Base-by-base conservation (phyloP, 1,140 invertebrate genomes). In the Venturia canescens region DNA sequence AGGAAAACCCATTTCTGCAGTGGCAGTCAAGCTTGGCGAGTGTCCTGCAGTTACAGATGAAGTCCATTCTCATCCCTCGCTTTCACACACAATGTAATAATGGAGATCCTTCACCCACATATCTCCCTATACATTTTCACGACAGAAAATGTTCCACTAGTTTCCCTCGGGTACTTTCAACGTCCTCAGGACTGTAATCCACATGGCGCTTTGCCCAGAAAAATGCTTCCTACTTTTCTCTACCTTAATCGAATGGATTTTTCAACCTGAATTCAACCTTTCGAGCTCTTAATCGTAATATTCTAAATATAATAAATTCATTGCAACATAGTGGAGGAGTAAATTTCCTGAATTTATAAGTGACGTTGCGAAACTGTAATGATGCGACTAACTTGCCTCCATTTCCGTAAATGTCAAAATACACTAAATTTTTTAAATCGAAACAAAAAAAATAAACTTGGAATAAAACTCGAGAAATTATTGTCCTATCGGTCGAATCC, bases 41-140 rank as follows among this genome's bases (percentile, higher is more conserved):
- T 44, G 38, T 48, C 11, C 69, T 48, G 69, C 38, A 21, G 67
- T 71, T 48, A 38, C 70, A 79, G 78, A 80, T 76, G 80, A 83
- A 81, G 84, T 82, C 84, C 83, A 84, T 84, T 84, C 80, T 74
- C 21, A 50, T 74, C 71, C 44, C 7, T 48, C 18, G 71, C 44
- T 53, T 67, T 16, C 71, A 50, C 79, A 53, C 79, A 85, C 84
- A 85, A 84, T 84, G 48, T 80, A 79, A 85, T 85, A 82, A 84
- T 81, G 79, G 83, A 48, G 77, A 85, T 85, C 81, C 83, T 67
- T 84, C 82, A 82, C 81, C 78, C 81, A 75, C 76, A 79, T 57
- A 79, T 71, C 71, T 50, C 16, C 71, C 15, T 44, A 69, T 69
- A 53, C 26, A 26, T 74, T 74, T 13, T 53, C 48, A 74, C 21